A percentile compares a stretch with the other conserved stretches of the same genome.
These are phyloP conservation scores for Phycodurus eques DNA, from an alignment of 2,113 vertebrate species.

Conservation along the genomic window DNA sequence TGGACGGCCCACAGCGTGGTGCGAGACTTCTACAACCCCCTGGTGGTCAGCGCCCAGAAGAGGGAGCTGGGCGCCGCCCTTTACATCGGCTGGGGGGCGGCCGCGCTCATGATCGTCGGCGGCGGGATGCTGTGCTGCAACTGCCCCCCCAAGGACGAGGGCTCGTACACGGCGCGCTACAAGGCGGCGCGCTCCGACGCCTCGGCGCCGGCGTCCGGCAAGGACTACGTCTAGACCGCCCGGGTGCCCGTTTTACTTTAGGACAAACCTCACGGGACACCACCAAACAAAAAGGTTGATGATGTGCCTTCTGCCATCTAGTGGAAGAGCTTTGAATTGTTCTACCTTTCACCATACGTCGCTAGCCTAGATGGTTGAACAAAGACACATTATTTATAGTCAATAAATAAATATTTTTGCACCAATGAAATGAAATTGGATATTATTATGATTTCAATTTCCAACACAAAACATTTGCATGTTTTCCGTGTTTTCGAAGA, in stretches of 20 bases:
- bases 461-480: too few species aligned
- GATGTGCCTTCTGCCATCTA: too few species aligned
- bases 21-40: conserved; percentile 72
- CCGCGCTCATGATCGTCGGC: conserved; percentile 71
- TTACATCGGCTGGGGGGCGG: conserved; percentile 75
- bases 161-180: conserved; percentile 58
- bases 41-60: conserved; percentile 58
- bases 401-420: not conserved
- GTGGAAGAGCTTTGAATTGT: too few species aligned
- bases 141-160: conserved; percentile 59
- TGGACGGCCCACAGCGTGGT: conserved; percentile 72
- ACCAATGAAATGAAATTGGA: not conserved
- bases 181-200: conserved; percentile 51
- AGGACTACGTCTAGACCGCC: conserved; percentile 61
- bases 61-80: conserved; percentile 72
- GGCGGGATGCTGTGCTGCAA: conserved; percentile 72
- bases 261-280: not conserved
- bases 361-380: not conserved
- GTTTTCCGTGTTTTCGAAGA: too few species aligned
- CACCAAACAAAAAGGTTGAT: not conserved
- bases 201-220: conserved; percentile 52
- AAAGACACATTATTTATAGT: too few species aligned
- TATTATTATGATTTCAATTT: too few species aligned
- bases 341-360: too few species aligned
- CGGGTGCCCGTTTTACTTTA: not conserved